These are phyloP conservation scores for Nothoprocta perdicaria DNA, from an alignment of 2,113 vertebrate genomes.

Conservation along the genomic window DNA sequence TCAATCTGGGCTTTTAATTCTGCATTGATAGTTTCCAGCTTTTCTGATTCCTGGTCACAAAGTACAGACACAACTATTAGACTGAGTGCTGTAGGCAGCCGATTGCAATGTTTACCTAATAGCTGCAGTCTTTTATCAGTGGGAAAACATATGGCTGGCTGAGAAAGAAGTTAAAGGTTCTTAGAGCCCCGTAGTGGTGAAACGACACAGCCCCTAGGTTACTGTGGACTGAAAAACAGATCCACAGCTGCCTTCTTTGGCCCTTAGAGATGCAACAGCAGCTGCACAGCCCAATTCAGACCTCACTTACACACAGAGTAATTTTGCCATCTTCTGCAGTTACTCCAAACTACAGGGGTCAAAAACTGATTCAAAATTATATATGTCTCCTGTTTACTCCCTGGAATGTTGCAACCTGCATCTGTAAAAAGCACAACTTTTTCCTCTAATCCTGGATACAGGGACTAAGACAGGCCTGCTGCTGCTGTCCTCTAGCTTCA, in stretches of 20 bases:
- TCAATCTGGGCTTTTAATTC: conserved; percentile 97
- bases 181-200: background rate
- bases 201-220: background rate
- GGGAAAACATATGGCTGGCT: background rate
- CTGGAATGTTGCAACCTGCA: background rate
- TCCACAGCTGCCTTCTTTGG: background rate
- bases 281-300: background rate
- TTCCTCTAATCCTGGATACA: fast-evolving
- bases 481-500: background rate
- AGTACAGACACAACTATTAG: conserved; percentile 30
- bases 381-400: fast-evolving
- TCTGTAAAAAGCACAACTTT: background rate
- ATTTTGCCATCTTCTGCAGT: background rate
- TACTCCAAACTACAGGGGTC: background rate
- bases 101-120: background rate
- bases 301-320: background rate
- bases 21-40: conserved; percentile 92
- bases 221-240: background rate
- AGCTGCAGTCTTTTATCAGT: background rate
- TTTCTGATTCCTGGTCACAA: conserved; percentile 90
- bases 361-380: background rate
- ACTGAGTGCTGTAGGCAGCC: background rate
- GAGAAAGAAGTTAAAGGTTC: background rate
- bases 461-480: background rate
- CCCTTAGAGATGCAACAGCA: background rate